Conservation (phyloP, 2,113 vertebrate species). For the Ceyx melanurus region DNA sequence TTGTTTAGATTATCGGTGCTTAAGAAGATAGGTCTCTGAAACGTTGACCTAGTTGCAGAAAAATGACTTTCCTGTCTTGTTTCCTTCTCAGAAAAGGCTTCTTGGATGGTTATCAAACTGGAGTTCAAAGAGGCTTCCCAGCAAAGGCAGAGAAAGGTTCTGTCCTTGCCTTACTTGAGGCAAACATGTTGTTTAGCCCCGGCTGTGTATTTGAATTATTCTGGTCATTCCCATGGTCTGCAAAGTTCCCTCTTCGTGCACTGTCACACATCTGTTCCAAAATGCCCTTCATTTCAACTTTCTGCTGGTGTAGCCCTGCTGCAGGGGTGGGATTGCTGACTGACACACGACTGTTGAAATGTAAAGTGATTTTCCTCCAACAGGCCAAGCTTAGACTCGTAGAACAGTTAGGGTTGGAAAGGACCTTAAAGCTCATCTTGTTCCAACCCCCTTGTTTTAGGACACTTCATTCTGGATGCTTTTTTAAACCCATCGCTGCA, state of each 20-base stretch:
- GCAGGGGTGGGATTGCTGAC: not conserved
- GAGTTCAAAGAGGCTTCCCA: not conserved
- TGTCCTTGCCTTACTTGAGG: not conserved
- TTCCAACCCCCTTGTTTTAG: not conserved
- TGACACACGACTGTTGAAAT: not conserved
- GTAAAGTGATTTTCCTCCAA: not conserved
- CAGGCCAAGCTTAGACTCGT: not conserved
- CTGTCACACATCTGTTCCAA: accelerated
- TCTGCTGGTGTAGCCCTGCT: not conserved
- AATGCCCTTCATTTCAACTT: not conserved
- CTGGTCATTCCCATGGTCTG: not conserved
- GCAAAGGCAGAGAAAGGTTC: not conserved
- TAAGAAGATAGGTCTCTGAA: not conserved
- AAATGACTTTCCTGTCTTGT: not conserved
- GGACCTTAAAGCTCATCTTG: not conserved
- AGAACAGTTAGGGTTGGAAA: not conserved
- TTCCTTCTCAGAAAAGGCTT: not conserved
- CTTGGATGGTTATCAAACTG: not conserved
- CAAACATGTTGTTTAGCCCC: not conserved
- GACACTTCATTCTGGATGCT: too few species aligned
- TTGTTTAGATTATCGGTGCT: not conserved
- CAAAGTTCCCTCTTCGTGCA: not conserved
- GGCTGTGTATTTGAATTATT: not conserved
- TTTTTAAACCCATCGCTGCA: accelerated
- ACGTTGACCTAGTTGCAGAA: not conserved